Evolutionary conservation across 2,113 vertebrate genomes (phyloP).

Genomic region (Xiphorhynchus elegans): DNA sequence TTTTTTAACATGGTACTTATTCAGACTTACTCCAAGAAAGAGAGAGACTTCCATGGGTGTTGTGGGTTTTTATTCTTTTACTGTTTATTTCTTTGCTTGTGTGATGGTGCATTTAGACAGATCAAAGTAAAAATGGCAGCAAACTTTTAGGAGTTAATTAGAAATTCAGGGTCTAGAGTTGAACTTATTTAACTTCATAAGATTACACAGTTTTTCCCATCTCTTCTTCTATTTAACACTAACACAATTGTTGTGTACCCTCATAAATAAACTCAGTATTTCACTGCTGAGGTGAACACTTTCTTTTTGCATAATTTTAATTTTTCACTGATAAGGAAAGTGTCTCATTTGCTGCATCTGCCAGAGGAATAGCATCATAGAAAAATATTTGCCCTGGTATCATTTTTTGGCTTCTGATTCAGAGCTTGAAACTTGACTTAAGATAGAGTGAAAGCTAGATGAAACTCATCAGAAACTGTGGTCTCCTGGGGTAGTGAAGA

Average conservation of each 20-base stretch:
- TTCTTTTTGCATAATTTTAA: background rate
- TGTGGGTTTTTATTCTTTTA: background rate
- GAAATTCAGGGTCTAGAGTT: background rate
- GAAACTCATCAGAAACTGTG: background rate
- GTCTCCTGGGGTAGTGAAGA: background rate
- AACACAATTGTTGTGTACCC: background rate
- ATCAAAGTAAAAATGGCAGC: background rate
- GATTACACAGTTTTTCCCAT: background rate
- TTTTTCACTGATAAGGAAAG: background rate
- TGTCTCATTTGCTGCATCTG: background rate
- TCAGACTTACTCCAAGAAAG: background rate
- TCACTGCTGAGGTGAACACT: background rate
- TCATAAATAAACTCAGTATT: background rate
- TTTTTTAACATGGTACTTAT: background rate
- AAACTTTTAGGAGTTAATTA: background rate
- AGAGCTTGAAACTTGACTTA: background rate
- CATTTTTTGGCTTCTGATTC: background rate
- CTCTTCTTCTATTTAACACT: background rate
- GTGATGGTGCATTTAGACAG: background rate
- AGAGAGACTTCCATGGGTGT: background rate
- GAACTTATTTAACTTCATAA: background rate
- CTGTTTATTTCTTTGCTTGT: background rate
- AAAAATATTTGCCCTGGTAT: background rate
- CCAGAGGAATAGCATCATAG: background rate
- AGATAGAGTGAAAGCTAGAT: background rate